Evolutionary conservation across 2,797 vertebrate species (phyloP), one percentile per base, ranked within the genome.

Genomic region (Microchirus variegatus): DNA sequence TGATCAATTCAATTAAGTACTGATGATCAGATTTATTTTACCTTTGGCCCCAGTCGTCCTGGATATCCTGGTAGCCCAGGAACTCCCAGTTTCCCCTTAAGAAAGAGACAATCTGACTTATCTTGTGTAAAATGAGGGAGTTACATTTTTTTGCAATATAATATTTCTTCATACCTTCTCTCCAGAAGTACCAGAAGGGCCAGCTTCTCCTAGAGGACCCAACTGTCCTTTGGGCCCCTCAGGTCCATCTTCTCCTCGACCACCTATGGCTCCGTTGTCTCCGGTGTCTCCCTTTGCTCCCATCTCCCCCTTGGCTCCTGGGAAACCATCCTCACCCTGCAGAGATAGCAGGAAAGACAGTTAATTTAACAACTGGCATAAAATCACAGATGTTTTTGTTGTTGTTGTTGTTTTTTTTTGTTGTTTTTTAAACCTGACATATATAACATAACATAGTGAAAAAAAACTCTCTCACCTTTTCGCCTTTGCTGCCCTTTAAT

Each of bases 321-420:
- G 94, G 82, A 99, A 99, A 19, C 97, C 97, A 6, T 98, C 97
- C 91, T 99, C 97, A 72, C 97, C 97, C 97, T 99, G 70, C 14
- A 54, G 40, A 55, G n/a, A 55, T 11, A 7, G 14, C 15, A 62
- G 10, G 26, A 42, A 26, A 49, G 44, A 41, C 5, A 35, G 37
- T 53, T 5, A 50, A 53, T 17, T 10, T 38, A 35, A 44, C 17
- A 16, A 2, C 41, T 11, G 26, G 47, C 11, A 48, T 42, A 18
- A 43, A 71, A 22, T 14, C 43, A 60, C 38, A 64, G 41, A 59
- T 15, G 9, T 18, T n/a, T n/a, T n/a, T n/a, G n/a, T n/a, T n/a
- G n/a, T n/a, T n/a, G n/a, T n/a, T n/a, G n/a, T n/a, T n/a, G n/a
- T n/a, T n/a, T n/a, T n/a, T n/a, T n/a, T n/a, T n/a, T n/a, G n/a